Base-by-base conservation (phyloP, 2,888 invertebrate genomes). In the Pachliopta kotzebuea region DNA sequence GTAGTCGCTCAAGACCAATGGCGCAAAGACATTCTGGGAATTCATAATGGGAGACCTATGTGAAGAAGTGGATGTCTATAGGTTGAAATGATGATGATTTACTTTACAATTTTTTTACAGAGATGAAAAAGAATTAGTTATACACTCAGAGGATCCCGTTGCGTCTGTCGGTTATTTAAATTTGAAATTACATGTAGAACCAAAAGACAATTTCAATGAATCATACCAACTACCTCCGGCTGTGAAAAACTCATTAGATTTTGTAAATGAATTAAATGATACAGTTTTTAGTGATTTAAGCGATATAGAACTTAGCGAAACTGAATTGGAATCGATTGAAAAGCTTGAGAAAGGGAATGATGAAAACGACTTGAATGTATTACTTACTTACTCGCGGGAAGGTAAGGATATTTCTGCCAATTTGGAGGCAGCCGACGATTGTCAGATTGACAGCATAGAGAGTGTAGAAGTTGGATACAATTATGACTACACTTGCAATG, bases 161-260 rank as follows among this genome's bases (percentile, higher is more conserved):
- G 98, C 98, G 31, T 97, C 98, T 9, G 99, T 99, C 62, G 98
- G 98, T 42, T 99, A 98, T 85, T 92, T 99, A 65, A 97, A 96
- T 85, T 94, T 99, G 73, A 96, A 96, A 86, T 87, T 98, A 68
- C 96, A 95, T 76, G 92, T 98, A 75, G 96, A 96, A 86, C 81
- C 92, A 61, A 95, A 95, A 85, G 88, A 93, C 23, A 88, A 90
- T 60, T 79, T 78, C 62, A 79, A 81, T 52, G 80, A 86, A 74
- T 80, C 83, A 68, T 76, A 79, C 23, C 79, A 80, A 74, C 80
- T 89, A 79, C 90, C 89, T 75, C 86, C 85, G 50, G 87, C 83
- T 67, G 83, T 94, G 23, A 94, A 93, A 81, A 92, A 86, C 75
- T 92, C 94, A 18, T 81, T 93, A 72, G 94, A 94, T 79, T 94